Base-by-base conservation (phyloP, 2,797 vertebrate genomes). In the Gymnodraco acuticeps region DNA sequence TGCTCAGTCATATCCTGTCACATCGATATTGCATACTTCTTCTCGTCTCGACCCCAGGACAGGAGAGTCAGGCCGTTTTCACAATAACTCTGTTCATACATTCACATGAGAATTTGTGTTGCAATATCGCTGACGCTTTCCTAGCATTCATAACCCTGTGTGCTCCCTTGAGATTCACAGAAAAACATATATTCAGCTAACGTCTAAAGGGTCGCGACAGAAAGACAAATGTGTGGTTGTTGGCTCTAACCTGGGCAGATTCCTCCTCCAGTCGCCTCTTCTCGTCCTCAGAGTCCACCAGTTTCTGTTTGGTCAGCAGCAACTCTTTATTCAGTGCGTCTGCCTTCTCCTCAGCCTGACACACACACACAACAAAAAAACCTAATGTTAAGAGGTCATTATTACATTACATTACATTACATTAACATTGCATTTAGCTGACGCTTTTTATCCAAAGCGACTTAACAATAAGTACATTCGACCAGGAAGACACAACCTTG, bases 261-360 rank as follows among this genome's bases (percentile, higher is more conserved):
- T 99, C 98, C 48, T 98, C 96, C 84, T 98, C 97, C 65, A 99
- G 88, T 63, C 98, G 94, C 41, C 97, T 95, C 88, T 99, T 99
- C 87, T 99, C 98, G 7, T 99, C 98, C 84, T 99, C 98, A 0
- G 98, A 97, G 68, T 99, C 98, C 42, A 99, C 97, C 87, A 99
- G 77, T 85, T 99, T 99, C 93, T 99, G 98, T 89, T 99, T 99
- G 87, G 98, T 99, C 95, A 99, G 97, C 62, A 99, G 94, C 74
- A 99, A 87, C 83, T 99, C 98, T 92, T 99, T 99, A 90, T 99
- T 99, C 73, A 99, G 93, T 31, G 98, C 97, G 14, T 99, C 98
- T 20, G 98, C 95, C 86, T 99, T 99, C 80, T 99, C 98, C 85
- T 99, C 98, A 0, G 97, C 97, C 98, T 99, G 86, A 70, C 75